Conservation (phyloP, 2,113 vertebrate genomes). For the Meles meles region DNA sequence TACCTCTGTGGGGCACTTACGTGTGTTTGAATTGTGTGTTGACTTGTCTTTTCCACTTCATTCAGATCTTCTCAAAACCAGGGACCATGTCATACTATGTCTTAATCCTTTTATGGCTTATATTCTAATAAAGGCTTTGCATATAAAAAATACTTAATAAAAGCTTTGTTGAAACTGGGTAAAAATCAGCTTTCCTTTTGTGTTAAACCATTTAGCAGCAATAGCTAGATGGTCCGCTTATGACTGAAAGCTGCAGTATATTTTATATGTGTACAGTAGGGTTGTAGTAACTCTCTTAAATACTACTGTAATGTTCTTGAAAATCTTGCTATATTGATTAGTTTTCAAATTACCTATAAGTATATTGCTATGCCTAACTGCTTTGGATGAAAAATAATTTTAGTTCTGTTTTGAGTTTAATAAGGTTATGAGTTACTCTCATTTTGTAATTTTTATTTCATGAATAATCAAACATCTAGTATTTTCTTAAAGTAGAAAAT, state of each 20-base stretch:
- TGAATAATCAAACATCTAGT: not conserved
- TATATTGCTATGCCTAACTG: not conserved
- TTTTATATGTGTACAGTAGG: not conserved
- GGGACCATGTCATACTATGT: not conserved
- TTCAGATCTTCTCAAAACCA: not conserved
- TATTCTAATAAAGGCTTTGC: not conserved
- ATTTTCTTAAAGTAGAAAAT: not conserved
- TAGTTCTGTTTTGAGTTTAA: not conserved
- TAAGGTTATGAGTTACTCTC: not conserved
- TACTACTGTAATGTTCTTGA: not conserved
- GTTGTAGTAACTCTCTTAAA: not conserved
- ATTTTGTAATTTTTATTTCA: not conserved
- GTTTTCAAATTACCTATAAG: not conserved
- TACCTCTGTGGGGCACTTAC: not conserved
- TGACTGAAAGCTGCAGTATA: not conserved
- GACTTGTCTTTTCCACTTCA: not conserved
- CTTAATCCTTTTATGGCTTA: not conserved
- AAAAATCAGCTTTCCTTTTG: not conserved
- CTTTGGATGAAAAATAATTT: constrained; percentile 8
- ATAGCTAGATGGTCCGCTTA: not conserved
- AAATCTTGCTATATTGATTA: not conserved
- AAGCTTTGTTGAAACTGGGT: not conserved
- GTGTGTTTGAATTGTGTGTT: not conserved
- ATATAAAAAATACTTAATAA: not conserved
- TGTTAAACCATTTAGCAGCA: not conserved